Evolutionary conservation across 53 echinoderm and acorn worm genomes (phyloP), one percentile per base, ranked within the genome.

Genomic region (Hippasteria phrygiana): DNA sequence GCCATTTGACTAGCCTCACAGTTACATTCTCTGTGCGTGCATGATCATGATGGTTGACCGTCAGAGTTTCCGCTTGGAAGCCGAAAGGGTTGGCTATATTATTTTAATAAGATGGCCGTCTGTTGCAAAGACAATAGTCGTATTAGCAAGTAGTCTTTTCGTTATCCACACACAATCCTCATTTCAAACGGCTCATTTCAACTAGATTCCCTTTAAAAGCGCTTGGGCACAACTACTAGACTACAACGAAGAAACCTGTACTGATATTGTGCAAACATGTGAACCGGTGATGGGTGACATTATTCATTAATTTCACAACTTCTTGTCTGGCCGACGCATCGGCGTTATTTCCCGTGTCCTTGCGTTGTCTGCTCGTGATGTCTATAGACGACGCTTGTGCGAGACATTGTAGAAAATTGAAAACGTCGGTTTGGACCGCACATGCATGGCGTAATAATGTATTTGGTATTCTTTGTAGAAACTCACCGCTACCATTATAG

Each of bases 271-370:
- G n/a, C n/a, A n/a, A n/a, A 43, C 73, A 43, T 33, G 34, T 31
- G 28, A 11, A 46, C 67, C 43, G 39, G 31, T 64, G 32, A 66
- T 31, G n/a, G 83, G 43, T 31, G 83, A 42, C 66, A 46, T 29
- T 47, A 66, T 63, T 62, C 81, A 65, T 81, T 65, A 54, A 39
- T 78, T 79, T 79, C 79, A 40, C 79, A 79, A 62, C 41, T 66
- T 43, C 1, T 64, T 48, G 83, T 83, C 66, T 83, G 83, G 45
- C 20, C 2, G 31, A 31, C 83, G 43, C 17, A 65, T 66, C 66
- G 16, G 29, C 65, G 31, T 27, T 83, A 66, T 66, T 65, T 64
- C 46, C 42, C 43, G 46, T 65, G 83, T 41, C 83, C 83, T 83
- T 83, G 66, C 41, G 32, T 4, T 45, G 43, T 46, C 83, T 65